These are phyloP conservation scores for Chaetura pelagica DNA, from an alignment of 2,113 vertebrate genomes.

Conservation along the genomic window DNA sequence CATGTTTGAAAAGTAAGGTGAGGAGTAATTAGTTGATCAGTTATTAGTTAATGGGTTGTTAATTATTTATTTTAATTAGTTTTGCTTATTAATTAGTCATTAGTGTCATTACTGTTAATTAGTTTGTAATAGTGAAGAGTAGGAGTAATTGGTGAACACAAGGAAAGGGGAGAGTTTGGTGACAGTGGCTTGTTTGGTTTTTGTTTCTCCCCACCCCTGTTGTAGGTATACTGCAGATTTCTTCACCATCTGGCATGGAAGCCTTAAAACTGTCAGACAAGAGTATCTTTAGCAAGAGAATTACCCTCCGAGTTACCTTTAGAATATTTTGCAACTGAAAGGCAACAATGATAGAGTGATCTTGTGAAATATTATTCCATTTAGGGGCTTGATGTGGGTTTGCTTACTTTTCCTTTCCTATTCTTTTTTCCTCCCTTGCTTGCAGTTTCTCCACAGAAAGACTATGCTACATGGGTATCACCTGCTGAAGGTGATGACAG, in stretches of 20 bases:
- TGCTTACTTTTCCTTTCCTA: not conserved
- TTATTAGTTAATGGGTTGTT: not conserved
- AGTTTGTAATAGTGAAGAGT: not conserved
- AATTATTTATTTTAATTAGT: not conserved
- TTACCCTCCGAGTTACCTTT: not conserved
- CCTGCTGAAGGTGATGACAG: not conserved
- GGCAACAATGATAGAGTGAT: fast-evolving
- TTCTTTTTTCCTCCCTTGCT: not conserved
- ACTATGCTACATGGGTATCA: not conserved
- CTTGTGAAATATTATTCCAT: not conserved
- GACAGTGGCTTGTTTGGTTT: not conserved
- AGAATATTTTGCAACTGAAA: not conserved
- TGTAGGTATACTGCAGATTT: not conserved
- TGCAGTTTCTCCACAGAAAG: not conserved
- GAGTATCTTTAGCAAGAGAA: not conserved
- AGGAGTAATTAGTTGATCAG: not conserved
- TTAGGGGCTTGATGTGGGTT: not conserved
- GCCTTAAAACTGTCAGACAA: not conserved
- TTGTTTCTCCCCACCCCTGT: not conserved
- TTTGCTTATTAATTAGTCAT: not conserved
- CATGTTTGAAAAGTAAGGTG: not conserved
- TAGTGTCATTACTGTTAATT: not conserved
- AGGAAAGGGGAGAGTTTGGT: not conserved
- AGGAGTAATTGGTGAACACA: not conserved
- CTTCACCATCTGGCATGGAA: not conserved